Percentiles rank a stretch among this genome's conserved stretches.
These are phyloP conservation scores for Tursiops truncatus DNA, from an alignment of 2,113 vertebrate genomes.

Conservation along the genomic window DNA sequence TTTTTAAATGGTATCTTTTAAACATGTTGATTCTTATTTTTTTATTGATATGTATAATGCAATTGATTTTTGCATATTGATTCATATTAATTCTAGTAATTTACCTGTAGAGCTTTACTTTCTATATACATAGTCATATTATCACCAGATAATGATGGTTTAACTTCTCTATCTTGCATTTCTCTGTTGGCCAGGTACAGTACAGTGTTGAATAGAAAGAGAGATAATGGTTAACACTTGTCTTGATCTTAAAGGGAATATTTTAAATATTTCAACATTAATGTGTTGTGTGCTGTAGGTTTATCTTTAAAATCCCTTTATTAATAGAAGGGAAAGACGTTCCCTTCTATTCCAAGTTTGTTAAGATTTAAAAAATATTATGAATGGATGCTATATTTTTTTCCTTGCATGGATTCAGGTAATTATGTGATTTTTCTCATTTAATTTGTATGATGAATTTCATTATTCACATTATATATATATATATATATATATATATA, in stretches of 20 bases:
- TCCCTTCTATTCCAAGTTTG: neutral
- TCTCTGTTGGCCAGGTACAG: neutral
- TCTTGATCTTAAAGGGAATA: neutral
- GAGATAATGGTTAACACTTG: neutral
- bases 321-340: neutral
- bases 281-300: neutral
- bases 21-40: neutral
- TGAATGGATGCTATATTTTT: neutral
- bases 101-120: neutral
- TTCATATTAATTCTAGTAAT: constrained; percentile 19
- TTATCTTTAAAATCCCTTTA: neutral
- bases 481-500: too few species aligned
- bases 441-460: constrained; percentile 8
- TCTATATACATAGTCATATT: neutral
- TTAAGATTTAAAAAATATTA: neutral
- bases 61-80: neutral
- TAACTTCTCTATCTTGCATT: neutral
- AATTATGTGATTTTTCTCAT: constrained; percentile 11
- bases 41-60: neutral
- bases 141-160: neutral
- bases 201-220: neutral
- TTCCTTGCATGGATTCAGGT: neutral
- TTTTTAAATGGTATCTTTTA: neutral
- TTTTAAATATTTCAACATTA: neutral
- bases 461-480: neutral